Evolutionary conservation across 1,140 invertebrate genomes (phyloP), one percentile per base, ranked within the genome.

Genomic region (Acyrthosiphon pisum): DNA sequence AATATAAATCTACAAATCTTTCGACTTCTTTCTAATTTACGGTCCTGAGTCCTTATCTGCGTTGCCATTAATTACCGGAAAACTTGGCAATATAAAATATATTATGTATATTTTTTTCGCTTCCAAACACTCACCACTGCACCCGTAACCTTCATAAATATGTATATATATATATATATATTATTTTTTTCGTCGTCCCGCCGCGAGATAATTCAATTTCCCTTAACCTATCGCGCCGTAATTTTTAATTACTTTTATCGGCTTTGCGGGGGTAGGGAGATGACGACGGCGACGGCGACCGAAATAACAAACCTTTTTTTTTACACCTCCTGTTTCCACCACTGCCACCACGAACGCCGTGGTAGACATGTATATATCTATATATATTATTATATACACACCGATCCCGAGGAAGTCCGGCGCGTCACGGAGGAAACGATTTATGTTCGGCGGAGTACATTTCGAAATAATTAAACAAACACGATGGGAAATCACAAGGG

Each of bases 211-310:
- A 93, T 93, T 93, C 91, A 93, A 93, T 93, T 93, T 93, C 91
- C 91, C 91, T 93, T 93, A 93, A 93, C 91, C 91, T 93, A 93
- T 93, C 91, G 91, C 81, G n/a, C 91, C 81, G 91, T 93, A 93
- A 93, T 93, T 93, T 93, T 93, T 93, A 93, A 93, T 93, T 93
- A 93, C 91, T 93, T 86, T 93, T 93, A 93, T 93, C 91, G 91
- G 91, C 81, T 93, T 50, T 93, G 48, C n/a, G 50, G 14, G 91
- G n/a, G 50, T 14, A 48, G 86, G 46, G 44, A 87, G 22, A 50
- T 37, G 50, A 41, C n/a, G 87, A 23, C 48, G 88, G 8, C n/a
- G 87, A n/a, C 89, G 30, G 18, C 53, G 89, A 93, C 91, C 68
- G 50, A 93, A 93, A 93, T 93, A 86, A 93, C 91, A 86, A 84